Evolutionary conservation across 2,113 vertebrate species (phyloP), one percentile per base, ranked within the genome.

Genomic region (Siniperca knerii): DNA sequence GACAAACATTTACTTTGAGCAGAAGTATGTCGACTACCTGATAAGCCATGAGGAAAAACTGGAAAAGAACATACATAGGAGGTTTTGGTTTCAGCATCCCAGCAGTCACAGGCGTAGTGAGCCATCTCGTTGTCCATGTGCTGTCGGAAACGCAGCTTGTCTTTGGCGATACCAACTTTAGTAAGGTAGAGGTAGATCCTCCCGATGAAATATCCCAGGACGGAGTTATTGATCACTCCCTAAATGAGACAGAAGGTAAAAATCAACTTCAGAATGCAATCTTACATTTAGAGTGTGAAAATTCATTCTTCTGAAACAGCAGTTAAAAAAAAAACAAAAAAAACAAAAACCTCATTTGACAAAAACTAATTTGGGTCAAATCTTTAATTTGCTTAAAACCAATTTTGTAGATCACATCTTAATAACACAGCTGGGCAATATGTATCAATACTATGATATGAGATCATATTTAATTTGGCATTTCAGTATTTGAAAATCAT

Each of bases 41-140:
- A 48, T 3, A 20, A 40, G 1, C 16, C 6, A 16, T 0, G 16
- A 60, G 35, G 13, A 55, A 4, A 11, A 2, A 4, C 2, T 15
- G 44, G 1, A 23, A 1, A 6, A 2, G 7, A 0, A 95, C 98
- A 58, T 92, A 99, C 98, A 4, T 99, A 99, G 0, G 98, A 99
- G 0, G 98, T 99, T 96, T 99, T 99, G 90, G 98, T 95, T 89
- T 99, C 98, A 0, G 98, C 98, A 6, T 99, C 98, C 98, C 98
- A 99, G 94, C 98, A 99, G 96, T 99, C 98, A 33, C 98, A 99
- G 84, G 98, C 98, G 0, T 99, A 99, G 83, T 99, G 98, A 86
- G 98, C 98, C 98, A 99, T 99, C 95, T 99, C 98, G 12, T 99
- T 99, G 93, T 99, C 98, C 98, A 99, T 99, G 89, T 99, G 98